Percentiles rank a stretch among this genome's conserved stretches.
Evolutionary conservation across 2,113 vertebrate species (phyloP).

Genomic region (Phaethon lepturus): DNA sequence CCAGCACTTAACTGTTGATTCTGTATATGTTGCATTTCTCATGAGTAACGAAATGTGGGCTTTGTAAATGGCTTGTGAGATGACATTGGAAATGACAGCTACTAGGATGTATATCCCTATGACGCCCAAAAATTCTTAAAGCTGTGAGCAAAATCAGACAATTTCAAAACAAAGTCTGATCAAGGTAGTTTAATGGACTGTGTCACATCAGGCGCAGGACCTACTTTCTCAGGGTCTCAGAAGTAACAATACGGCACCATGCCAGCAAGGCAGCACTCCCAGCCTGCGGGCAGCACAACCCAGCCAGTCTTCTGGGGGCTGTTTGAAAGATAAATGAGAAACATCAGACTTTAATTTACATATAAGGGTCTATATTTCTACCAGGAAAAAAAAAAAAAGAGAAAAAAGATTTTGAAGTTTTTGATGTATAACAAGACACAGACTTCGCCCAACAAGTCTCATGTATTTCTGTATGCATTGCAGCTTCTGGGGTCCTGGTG

Average conservation of each 20-base stretch:
- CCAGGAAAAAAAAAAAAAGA: fast-evolving
- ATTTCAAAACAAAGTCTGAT: not conserved
- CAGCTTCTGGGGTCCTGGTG: not conserved
- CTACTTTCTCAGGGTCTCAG: not conserved
- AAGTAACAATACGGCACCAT: fast-evolving
- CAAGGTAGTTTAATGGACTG: not conserved
- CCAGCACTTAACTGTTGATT: no score
- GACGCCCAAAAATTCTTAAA: not conserved
- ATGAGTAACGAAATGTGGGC: not conserved
- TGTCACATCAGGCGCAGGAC: not conserved
- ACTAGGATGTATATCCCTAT: not conserved
- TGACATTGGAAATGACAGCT: not conserved
- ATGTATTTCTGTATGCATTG: not conserved
- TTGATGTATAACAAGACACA: not conserved
- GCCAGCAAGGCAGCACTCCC: not conserved
- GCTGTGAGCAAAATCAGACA: not conserved
- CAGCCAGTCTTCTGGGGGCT: not conserved
- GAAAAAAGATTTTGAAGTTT: not conserved
- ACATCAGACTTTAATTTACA: not conserved
- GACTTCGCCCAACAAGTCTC: not conserved
- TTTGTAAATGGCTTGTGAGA: not conserved
- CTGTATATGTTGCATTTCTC: not conserved
- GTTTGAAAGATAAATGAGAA: not conserved
- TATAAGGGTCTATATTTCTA: not conserved
- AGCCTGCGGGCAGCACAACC: not conserved